A percentile compares a stretch with the other conserved stretches of the same genome.
Evolutionary conservation across 2,888 invertebrate species (phyloP).

Genomic region (Zhuqinia jingwanae): DNA sequence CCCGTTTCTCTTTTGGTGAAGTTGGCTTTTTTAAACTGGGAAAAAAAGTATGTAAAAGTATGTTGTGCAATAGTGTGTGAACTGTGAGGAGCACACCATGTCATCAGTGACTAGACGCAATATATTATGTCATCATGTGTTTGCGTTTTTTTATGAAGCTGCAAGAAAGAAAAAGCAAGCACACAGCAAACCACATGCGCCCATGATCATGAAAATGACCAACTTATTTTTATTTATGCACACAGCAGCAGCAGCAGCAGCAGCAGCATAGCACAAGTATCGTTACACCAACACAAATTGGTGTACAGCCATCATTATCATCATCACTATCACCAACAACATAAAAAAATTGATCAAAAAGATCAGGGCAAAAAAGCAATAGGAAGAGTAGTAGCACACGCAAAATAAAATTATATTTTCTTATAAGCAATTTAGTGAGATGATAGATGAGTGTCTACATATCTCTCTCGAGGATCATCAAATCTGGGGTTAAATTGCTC

Average conservation of each 20-base stretch:
- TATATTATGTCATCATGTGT: conserved; percentile 47
- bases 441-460: conserved; percentile 51
- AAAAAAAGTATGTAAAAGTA: not conserved
- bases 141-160: conserved; percentile 16
- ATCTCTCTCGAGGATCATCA: conserved; percentile 34
- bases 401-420: conserved; percentile 37
- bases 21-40: not conserved
- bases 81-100: not conserved
- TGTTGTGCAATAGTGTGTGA: not conserved
- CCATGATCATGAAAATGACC: conserved; percentile 59
- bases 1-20: conserved; percentile 2
- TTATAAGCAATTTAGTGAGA: conserved; percentile 39
- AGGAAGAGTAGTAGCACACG: too few species aligned
- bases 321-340: not conserved
- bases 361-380: not conserved
- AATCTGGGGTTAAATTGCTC: not conserved
- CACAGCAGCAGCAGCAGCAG: not conserved
- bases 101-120: conserved; percentile 35
- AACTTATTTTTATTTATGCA: conserved; percentile 49
- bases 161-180: too few species aligned
- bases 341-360: not conserved
- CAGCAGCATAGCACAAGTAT: not conserved
- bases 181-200: conserved; percentile 45
- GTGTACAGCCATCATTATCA: not conserved
- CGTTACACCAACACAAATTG: not conserved